Percentiles rank a stretch among this genome's conserved stretches.
phyloP scores from a whole-genome alignment of 2,113 vertebrate genomes.

The Morone chrysops region DNA sequence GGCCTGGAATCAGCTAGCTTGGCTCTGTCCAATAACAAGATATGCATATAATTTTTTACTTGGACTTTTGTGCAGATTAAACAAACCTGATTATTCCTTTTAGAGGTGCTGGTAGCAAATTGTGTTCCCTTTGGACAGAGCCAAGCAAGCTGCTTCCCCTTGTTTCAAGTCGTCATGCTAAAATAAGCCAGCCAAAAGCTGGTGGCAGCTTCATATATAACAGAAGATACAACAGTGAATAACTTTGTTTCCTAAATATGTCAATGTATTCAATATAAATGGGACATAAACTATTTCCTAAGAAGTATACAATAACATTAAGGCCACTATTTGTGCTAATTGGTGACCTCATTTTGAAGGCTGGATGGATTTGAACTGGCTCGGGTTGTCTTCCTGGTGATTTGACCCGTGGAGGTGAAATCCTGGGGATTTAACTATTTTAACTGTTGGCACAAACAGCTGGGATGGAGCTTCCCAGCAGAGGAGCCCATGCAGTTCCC shows the following conservation, averaged over 20 bases:
- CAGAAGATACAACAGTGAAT: too few species aligned
- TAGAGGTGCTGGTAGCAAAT: background rate
- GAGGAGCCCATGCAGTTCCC: conserved; percentile 49
- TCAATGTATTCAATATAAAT: background rate
- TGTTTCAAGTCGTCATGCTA: background rate
- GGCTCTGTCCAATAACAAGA: background rate
- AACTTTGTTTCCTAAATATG: too few species aligned
- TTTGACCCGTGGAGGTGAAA: conserved; percentile 17
- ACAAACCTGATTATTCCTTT: background rate
- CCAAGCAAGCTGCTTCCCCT: too few species aligned
- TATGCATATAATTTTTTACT: background rate
- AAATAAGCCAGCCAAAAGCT: background rate
- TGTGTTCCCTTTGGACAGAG: background rate
- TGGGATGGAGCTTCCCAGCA: conserved; percentile 54
- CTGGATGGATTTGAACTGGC: conserved; percentile 7
- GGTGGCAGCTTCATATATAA: background rate
- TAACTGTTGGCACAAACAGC: conserved; percentile 35
- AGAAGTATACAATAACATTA: background rate
- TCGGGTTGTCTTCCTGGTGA: conserved; percentile 16
- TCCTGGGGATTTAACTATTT: conserved; percentile 16
- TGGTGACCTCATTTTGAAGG: background rate
- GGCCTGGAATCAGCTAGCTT: background rate
- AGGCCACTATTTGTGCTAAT: background rate
- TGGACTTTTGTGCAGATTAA: background rate
- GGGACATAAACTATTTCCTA: background rate